phyloP scores from a whole-genome alignment of 2,888 invertebrate species.

The Drosophila niveifrons region DNA sequence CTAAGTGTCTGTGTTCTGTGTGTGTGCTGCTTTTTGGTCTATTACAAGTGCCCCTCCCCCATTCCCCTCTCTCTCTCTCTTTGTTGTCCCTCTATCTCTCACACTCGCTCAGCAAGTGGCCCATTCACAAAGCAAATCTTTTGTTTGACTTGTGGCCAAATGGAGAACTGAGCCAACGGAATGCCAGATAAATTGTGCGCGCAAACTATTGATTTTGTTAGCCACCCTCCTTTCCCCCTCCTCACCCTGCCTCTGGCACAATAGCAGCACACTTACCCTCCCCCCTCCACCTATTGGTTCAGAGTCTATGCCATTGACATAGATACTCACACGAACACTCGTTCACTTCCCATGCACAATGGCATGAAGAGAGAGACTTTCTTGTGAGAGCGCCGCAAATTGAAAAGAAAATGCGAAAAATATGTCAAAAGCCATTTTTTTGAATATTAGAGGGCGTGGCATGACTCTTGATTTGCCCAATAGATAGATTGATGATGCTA shows the following conservation, averaged over 20 bases:
- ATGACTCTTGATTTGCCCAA: slow-evolving; percentile 61
- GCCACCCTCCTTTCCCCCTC: slow-evolving; percentile 30
- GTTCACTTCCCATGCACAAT: slow-evolving; percentile 39
- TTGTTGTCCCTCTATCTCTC: background rate
- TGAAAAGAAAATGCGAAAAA: slow-evolving; percentile 72
- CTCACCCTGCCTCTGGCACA: slow-evolving; percentile 18
- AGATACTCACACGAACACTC: slow-evolving; percentile 50
- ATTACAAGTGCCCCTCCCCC: slow-evolving; percentile 44
- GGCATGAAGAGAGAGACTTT: slow-evolving; percentile 35
- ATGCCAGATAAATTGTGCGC: slow-evolving; percentile 62
- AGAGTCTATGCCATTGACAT: slow-evolving; percentile 74
- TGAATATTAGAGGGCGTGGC: slow-evolving; percentile 51
- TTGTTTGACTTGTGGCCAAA: slow-evolving; percentile 68
- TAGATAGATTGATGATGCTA: slow-evolving; percentile 60
- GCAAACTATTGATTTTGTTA: slow-evolving; percentile 73
- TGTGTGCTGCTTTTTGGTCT: slow-evolving; percentile 50
- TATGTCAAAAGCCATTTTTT: slow-evolving; percentile 78
- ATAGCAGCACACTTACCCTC: background rate
- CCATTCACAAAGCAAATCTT: slow-evolving; percentile 52
- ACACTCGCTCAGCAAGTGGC: slow-evolving; percentile 36
- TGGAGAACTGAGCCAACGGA: slow-evolving; percentile 50
- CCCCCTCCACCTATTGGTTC: background rate
- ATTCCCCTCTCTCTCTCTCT: background rate
- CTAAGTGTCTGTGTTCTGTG: slow-evolving; percentile 7
- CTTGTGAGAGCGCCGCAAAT: slow-evolving; percentile 55